Evolutionary conservation across 2,888 invertebrate genomes (phyloP), one percentile per base, ranked within the genome.

Genomic region (Lycaena phlaeas): DNA sequence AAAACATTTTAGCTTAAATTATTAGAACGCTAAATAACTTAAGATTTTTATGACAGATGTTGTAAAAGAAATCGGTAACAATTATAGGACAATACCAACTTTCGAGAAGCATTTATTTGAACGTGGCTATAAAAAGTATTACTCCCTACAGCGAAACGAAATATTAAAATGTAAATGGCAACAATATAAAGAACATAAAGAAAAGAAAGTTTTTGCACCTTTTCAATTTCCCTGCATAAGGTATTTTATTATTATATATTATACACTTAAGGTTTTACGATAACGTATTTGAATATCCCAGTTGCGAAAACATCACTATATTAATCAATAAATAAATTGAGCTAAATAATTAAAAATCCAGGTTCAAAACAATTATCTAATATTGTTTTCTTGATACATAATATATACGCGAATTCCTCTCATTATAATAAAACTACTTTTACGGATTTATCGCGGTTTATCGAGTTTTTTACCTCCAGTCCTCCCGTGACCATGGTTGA

Each of bases 41-140:
- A n/a, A n/a, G n/a, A n/a, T 17, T 18, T 6, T 28, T 40, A 40
- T 4, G 42, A 2, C 54, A 75, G 75, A 68, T 28, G 50, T 72
- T 18, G 53, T 52, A 1, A 55, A 57, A 9, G 44, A 44, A 1
- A 59, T 69, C 0, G 60, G 67, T 12, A 41, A 43, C n/a, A 51
- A 61, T 18, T 72, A 50, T 44, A 50, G 60, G 3, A 59, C 63
- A 0, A 40, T 75, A 17, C 75, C 75, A 0, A 40, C 62, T 1
- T 73, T 67, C 40, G 75, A 74, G 40, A 69, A 65, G 29, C 54
- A 54, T 1, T 31, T 70, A 0, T 67, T 51, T 38, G 72, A 69
- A 4, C 39, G 58, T 12, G 53, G 56, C 0, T 56, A 58, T 36
- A 58, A 12, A 4, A 52, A 57, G 7, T 61, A 68, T 40, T 68